phyloP scores from a whole-genome alignment of 2,888 invertebrate species.

The Machimus rusticus region DNA sequence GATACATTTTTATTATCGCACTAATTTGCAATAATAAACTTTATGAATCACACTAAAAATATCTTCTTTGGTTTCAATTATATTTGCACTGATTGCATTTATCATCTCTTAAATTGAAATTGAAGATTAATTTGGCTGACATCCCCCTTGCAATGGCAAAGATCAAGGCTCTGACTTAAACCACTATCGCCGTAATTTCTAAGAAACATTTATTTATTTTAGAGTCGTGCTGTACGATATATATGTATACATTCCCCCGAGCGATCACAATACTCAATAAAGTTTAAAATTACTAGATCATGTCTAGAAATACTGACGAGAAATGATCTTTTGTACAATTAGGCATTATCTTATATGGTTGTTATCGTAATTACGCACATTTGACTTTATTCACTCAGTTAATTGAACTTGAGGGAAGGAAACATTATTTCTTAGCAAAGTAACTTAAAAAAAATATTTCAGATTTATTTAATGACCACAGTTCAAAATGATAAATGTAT shows the following conservation, averaged over 20 bases:
- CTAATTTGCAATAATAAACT: neutral
- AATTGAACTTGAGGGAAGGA: too few relatives aligned
- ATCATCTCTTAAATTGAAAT: neutral
- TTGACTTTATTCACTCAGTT: too few relatives aligned
- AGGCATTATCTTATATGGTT: neutral
- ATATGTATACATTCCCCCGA: neutral
- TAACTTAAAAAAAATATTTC: too few relatives aligned
- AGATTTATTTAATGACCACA: too few relatives aligned
- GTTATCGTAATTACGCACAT: neutral
- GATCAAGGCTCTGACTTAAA: neutral
- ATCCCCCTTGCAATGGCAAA: neutral
- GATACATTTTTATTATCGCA: neutral
- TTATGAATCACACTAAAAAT: neutral
- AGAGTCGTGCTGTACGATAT: neutral
- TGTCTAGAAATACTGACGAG: neutral
- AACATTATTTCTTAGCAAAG: too few relatives aligned
- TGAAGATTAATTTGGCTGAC: neutral
- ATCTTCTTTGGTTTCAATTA: neutral
- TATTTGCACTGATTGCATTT: neutral
- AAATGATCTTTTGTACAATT: neutral
- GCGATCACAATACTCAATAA: neutral
- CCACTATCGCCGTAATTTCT: neutral
- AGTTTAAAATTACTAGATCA: neutral
- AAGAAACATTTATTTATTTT: neutral
- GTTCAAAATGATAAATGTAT: too few relatives aligned